Percentiles rank a stretch among this genome's conserved stretches.
These are phyloP conservation scores for Myopa testacea DNA, from an alignment of 2,888 invertebrate genomes.

Conservation along the genomic window DNA sequence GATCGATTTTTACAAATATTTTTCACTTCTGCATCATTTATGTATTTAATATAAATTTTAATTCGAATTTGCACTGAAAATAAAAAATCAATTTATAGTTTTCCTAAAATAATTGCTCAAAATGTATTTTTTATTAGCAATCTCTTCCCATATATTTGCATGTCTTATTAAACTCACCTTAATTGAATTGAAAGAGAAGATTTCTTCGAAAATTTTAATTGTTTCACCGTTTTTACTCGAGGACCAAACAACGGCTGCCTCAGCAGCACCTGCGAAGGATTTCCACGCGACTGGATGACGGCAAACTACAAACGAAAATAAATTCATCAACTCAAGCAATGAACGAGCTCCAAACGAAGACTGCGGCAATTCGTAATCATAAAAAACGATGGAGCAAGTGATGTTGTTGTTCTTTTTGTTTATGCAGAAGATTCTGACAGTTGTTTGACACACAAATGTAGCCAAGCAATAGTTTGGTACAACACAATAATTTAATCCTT, in stretches of 20 bases:
- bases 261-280: conserved; percentile 32
- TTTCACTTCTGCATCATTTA: no score
- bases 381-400: background rate
- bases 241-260: background rate
- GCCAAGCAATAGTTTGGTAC: background rate
- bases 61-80: no score
- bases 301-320: conserved; percentile 33
- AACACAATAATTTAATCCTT: conserved; percentile 13
- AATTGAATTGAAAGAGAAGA: background rate
- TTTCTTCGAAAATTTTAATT: background rate
- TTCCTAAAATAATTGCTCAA: no score
- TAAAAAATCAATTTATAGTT: no score
- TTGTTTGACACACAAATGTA: conserved; percentile 19
- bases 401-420: conserved; percentile 18
- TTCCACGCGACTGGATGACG: conserved; percentile 35
- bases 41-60: no score
- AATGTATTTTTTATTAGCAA: no score
- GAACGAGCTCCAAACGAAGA: conserved; percentile 31
- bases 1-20: no score
- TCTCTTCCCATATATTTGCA: background rate
- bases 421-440: conserved; percentile 23
- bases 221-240: background rate
- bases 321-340: conserved; percentile 29
- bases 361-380: conserved; percentile 13
- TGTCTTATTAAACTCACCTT: background rate